Base-by-base conservation (phyloP, 37 sponge, comb jelly and placozoan species). In the Theonella swinhoei region DNA sequence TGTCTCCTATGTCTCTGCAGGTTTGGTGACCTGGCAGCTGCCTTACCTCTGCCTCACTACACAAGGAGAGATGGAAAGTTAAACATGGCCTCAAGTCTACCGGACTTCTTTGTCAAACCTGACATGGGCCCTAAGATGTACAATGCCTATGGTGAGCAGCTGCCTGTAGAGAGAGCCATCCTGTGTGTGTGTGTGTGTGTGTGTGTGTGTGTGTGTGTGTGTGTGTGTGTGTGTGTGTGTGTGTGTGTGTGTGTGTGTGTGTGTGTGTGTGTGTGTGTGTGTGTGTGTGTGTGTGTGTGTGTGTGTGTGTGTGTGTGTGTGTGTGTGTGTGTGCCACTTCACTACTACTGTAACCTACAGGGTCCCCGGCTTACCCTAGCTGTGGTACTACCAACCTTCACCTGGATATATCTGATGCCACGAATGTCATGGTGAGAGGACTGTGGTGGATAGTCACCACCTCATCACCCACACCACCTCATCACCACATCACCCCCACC, bases 41-140 rank as follows among this genome's bases (percentile, higher is more conserved):
- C 87, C 70, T 76, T 96, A 22, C 99, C 99, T 31, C 72, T 98
- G 28, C 87, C 85, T 34, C 94, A 94, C 17, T 96, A 96, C 80
- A 96, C 99, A 23, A 88, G 76, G 38, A 75, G 96, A 39, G 95
- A 96, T 67, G 99, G 99, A 0, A 75, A 80, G 30, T 72, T 87
- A 42, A 98, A 98, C 90, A 78, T 96, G 47, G 93, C 91, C 41
- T 70, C 96, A 64, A 94, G 96, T 42, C 86, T 98, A 11, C 99
- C 99, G 0, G 66, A 84, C 62, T 87, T 85, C 69, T 94, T 92
- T 92, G 93, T 91, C 47, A 90, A 90, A 59, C 99, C 99, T 29
- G 99, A 98, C 86, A 80, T 98, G 32, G 99, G 99, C 25, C 99
- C 99, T 0, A 98, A 98, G 83, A 92, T 98, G 99, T 98, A 98